Conservation (phyloP, 2,888 invertebrate species). For the Tetheella fluctuosa region DNA sequence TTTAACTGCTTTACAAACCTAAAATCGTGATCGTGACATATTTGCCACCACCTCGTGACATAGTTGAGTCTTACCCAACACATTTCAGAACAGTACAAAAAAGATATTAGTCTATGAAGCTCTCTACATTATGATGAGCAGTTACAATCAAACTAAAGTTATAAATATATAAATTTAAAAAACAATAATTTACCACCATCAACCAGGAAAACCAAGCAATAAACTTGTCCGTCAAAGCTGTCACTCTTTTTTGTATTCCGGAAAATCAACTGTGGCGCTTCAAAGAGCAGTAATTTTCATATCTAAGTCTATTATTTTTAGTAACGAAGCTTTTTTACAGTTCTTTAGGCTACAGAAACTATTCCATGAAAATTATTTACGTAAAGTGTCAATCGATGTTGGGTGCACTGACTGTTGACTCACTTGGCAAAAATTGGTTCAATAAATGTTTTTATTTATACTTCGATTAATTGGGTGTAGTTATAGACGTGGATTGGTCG, state of each 20-base stretch:
- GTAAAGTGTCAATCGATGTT: not conserved
- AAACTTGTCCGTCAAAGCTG: not conserved
- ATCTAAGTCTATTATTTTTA: not conserved
- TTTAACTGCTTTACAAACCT: not conserved
- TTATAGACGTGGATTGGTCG: conserved; percentile 23
- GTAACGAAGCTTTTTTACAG: not conserved
- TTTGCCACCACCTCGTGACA: not conserved
- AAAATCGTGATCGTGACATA: not conserved
- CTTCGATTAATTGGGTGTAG: no score
- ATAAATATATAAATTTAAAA: no score
- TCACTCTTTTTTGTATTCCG: not conserved
- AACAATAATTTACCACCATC: no score
- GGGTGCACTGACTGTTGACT: not conserved
- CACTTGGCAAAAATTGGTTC: not conserved
- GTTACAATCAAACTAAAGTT: no score
- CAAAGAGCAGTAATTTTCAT: not conserved
- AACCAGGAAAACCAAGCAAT: not conserved
- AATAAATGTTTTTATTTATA: not conserved
- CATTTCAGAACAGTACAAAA: no score
- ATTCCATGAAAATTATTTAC: not conserved
- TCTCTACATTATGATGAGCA: no score
- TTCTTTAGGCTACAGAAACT: not conserved
- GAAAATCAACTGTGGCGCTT: not conserved
- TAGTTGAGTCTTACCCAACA: no score
- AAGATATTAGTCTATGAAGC: no score